Percentiles rank a stretch among this genome's conserved stretches.
These are phyloP conservation scores for Zootoca vivipara DNA, from an alignment of 2,113 vertebrate species.

Conservation along the genomic window DNA sequence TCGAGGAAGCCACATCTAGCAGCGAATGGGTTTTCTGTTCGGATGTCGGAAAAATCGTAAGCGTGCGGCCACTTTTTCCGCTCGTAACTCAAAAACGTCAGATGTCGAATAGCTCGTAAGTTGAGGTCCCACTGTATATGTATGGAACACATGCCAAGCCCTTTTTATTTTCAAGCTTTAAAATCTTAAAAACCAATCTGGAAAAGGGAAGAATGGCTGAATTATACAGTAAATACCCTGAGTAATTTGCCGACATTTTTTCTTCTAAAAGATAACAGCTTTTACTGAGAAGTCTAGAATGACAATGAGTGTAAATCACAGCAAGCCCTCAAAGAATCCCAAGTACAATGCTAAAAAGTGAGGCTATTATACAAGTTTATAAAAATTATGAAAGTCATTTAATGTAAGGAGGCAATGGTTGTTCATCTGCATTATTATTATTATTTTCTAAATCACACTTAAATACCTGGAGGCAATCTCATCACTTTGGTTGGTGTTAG, in stretches of 20 bases:
- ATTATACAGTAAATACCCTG: neutral
- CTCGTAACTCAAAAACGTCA: too few species aligned
- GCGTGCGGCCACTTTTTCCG: too few species aligned
- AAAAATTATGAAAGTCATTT: neutral
- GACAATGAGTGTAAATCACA: neutral
- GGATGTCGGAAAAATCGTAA: too few species aligned
- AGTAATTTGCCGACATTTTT: neutral
- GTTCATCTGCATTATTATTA: neutral
- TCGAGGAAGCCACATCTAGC: too few species aligned
- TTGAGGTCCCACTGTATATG: too few species aligned
- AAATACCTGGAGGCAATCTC: slow-evolving; percentile 69
- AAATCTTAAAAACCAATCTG: neutral
- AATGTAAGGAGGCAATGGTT: neutral
- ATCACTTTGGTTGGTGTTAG: slow-evolving; percentile 27
- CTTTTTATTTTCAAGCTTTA: neutral
- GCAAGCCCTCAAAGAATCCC: neutral
- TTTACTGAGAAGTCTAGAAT: neutral
- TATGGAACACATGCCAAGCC: neutral
- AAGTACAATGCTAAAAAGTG: neutral
- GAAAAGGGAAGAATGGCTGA: neutral
- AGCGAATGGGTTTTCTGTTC: too few species aligned
- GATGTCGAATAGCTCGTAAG: too few species aligned
- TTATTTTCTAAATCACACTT: neutral
- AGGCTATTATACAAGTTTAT: neutral
- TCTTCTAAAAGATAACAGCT: neutral